Evolutionary conservation across 2,113 vertebrate genomes (phyloP).

Genomic region (Sinosuthora webbiana): DNA sequence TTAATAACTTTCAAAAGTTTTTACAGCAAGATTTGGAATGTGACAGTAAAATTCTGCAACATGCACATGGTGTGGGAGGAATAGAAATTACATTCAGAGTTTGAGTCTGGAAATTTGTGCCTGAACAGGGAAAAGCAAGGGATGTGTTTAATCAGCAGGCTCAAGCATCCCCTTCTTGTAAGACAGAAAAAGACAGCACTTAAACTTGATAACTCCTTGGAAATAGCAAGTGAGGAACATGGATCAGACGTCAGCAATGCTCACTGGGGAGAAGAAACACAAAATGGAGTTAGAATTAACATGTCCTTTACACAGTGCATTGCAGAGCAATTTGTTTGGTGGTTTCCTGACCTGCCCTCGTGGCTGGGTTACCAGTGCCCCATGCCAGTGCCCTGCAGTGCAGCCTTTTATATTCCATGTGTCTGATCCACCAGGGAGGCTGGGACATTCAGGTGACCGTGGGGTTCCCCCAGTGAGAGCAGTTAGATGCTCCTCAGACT

Average conservation of each 20-base stretch:
- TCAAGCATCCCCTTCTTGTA: slow-evolving; percentile 36
- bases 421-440: not conserved
- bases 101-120: slow-evolving; percentile 54
- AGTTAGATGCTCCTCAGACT: not conserved
- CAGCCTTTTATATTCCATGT: not conserved
- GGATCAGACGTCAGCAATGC: not conserved
- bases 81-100: slow-evolving; percentile 53
- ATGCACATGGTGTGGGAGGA: slow-evolving; percentile 36
- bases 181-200: slow-evolving; percentile 46
- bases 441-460: not conserved
- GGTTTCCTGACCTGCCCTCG: not conserved
- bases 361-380: not conserved
- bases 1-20: slow-evolving; percentile 28
- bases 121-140: slow-evolving; percentile 48
- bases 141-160: slow-evolving; percentile 61
- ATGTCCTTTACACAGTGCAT: not conserved
- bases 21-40: slow-evolving; percentile 16
- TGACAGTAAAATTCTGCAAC: slow-evolving; percentile 44
- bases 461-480: not conserved
- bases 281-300: slow-evolving; percentile 26
- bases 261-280: slow-evolving; percentile 21
- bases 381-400: not conserved
- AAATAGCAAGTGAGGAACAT: slow-evolving; percentile 3
- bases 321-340: not conserved
- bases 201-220: slow-evolving; percentile 44